A percentile compares a stretch with the other conserved stretches of the same genome.
Evolutionary conservation across 2,888 invertebrate genomes (phyloP).

Genomic region (Biston stratarius): DNA sequence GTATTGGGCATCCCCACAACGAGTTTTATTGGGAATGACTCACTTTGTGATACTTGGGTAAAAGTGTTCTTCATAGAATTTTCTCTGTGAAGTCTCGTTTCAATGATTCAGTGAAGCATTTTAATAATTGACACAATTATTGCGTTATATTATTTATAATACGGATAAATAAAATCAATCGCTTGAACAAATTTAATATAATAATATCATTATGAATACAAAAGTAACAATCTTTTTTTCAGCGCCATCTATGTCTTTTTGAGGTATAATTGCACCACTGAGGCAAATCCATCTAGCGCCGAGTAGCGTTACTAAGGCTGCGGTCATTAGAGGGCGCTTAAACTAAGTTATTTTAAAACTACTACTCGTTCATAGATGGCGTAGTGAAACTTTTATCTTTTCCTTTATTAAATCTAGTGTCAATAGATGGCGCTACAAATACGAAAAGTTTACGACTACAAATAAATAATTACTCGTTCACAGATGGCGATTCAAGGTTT

Average conservation of each 20-base stretch:
- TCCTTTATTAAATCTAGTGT: too few relatives aligned
- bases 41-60: not conserved
- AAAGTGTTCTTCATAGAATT: not conserved
- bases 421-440: constrained; percentile 28
- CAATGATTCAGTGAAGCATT: too few relatives aligned
- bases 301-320: constrained; percentile 35
- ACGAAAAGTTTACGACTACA: not conserved
- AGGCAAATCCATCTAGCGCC: constrained; percentile 55
- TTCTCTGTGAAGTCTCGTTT: not conserved
- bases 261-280: not conserved
- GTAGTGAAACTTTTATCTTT: too few relatives aligned
- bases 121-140: too few relatives aligned
- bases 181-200: too few relatives aligned
- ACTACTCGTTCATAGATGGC: too few relatives aligned
- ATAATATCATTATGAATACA: too few relatives aligned
- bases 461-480: constrained; percentile 36
- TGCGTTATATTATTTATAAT: too few relatives aligned
- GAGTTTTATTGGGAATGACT: constrained; percentile 14
- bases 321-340: constrained; percentile 22
- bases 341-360: too few relatives aligned
- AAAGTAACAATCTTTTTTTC: too few relatives aligned
- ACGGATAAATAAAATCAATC: too few relatives aligned
- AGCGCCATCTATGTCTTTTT: constrained; percentile 46
- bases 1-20: constrained; percentile 12
- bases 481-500: constrained; percentile 58